Conservation (phyloP, 2,113 vertebrate species). For the Gobio gobio region DNA sequence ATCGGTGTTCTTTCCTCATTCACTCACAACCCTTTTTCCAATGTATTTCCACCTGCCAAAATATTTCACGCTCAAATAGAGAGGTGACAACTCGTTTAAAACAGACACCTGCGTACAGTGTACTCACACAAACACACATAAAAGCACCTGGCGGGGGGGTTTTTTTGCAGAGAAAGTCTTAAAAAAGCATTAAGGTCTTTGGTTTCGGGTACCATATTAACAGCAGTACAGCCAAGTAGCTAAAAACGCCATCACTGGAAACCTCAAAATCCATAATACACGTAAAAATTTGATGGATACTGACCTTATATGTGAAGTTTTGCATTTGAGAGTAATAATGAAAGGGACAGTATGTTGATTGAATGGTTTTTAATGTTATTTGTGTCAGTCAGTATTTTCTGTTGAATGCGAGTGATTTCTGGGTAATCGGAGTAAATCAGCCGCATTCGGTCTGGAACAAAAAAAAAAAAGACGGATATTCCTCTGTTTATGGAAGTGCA, state of each 20-base stretch:
- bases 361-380: background rate
- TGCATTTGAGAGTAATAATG: background rate
- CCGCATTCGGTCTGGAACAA: constrained; percentile 7
- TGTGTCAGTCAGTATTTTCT: background rate
- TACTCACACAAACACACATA: background rate
- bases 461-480: background rate
- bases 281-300: background rate
- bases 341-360: background rate
- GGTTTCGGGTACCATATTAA: background rate
- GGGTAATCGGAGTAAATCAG: background rate
- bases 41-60: constrained; percentile 23
- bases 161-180: background rate
- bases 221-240: constrained; percentile 3
- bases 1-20: background rate
- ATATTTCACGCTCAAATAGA: background rate
- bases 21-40: background rate
- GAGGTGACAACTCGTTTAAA: background rate
- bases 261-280: background rate
- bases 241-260: background rate
- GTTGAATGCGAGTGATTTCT: background rate
- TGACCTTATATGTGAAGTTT: background rate
- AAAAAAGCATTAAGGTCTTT: background rate
- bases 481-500: background rate
- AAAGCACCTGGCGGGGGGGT: background rate
- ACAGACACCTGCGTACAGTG: background rate